Conservation (phyloP, 2,797 vertebrate species). For the Crenichthys baileyi region DNA sequence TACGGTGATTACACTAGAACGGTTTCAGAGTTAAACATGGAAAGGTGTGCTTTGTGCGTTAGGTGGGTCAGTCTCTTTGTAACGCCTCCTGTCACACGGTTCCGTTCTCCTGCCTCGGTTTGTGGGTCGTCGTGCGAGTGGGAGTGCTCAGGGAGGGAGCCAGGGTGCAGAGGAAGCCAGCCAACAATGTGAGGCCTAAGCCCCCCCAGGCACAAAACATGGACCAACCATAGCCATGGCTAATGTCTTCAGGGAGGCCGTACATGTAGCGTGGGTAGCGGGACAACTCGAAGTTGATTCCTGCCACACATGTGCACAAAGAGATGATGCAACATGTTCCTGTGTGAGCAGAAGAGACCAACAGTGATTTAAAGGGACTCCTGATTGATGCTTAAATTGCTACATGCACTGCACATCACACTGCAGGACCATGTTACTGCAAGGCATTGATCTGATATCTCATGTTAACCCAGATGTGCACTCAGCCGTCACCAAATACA, state of each 20-base stretch:
- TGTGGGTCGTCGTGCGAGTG: constrained; percentile 86
- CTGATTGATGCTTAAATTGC: constrained; percentile 27
- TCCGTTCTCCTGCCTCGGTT: constrained; percentile 92
- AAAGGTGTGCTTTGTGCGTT: constrained; percentile 75
- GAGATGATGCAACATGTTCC: constrained; percentile 97
- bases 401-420: constrained; percentile 20
- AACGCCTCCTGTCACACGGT: constrained; percentile 84
- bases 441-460: constrained; percentile 30
- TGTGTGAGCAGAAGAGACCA: constrained; percentile 66
- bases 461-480: constrained; percentile 25
- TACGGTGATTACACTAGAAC: constrained; percentile 68
- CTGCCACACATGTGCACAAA: constrained; percentile 93
- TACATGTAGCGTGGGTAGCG: constrained; percentile 93
- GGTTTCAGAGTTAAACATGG: constrained; percentile 72
- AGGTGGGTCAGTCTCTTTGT: constrained; percentile 48
- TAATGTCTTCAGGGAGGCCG: constrained; percentile 94
- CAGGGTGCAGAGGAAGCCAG: constrained; percentile 93
- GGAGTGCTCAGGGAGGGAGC: constrained; percentile 92
- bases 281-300: constrained; percentile 94
- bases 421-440: constrained; percentile 42
- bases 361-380: constrained; percentile 28
- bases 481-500: constrained; percentile 41
- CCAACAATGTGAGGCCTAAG: constrained; percentile 91
- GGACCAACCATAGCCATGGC: constrained; percentile 97
- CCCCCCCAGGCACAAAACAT: constrained; percentile 98